A percentile compares a stretch with the other conserved stretches of the same genome.
Evolutionary conservation across 2,888 invertebrate species (phyloP).

Genomic region (Drosophila multiciliata): DNA sequence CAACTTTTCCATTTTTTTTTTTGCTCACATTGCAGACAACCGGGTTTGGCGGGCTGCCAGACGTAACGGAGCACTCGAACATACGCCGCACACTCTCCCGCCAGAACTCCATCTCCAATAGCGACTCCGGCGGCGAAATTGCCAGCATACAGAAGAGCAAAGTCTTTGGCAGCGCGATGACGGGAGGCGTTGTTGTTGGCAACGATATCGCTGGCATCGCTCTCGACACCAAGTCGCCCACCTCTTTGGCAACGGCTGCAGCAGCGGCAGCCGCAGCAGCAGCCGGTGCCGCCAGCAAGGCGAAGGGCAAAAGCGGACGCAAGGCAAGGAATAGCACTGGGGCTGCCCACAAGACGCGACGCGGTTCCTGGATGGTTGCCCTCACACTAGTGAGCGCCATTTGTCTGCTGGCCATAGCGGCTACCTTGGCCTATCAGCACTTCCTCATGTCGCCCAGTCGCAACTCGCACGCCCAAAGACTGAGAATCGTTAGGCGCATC

Average conservation of each 20-base stretch:
- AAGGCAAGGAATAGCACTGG: slow-evolving; percentile 48
- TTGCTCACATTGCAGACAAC: slow-evolving; percentile 78
- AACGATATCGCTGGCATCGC: slow-evolving; percentile 70
- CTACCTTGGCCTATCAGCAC: slow-evolving; percentile 83
- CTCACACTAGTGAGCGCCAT: slow-evolving; percentile 83
- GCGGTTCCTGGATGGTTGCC: slow-evolving; percentile 83
- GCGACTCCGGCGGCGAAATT: slow-evolving; percentile 84
- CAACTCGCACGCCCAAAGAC: slow-evolving; percentile 85
- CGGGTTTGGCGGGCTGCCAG: slow-evolving; percentile 85
- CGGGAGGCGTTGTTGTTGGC: slow-evolving; percentile 73
- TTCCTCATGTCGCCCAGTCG: slow-evolving; percentile 84
- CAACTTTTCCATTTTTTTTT: slow-evolving; percentile 9
- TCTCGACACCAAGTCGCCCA: slow-evolving; percentile 75
- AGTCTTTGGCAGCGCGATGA: slow-evolving; percentile 76
- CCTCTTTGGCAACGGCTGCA: slow-evolving; percentile 55
- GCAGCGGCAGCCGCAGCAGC: slow-evolving; percentile 34
- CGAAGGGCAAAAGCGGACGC: slow-evolving; percentile 62
- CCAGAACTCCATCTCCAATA: slow-evolving; percentile 84
- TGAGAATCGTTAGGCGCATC: slow-evolving; percentile 84
- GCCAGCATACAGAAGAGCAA: slow-evolving; percentile 84
- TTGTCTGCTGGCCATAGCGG: slow-evolving; percentile 82
- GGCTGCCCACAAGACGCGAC: slow-evolving; percentile 69
- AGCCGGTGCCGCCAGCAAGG: slow-evolving; percentile 43
- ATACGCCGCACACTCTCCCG: slow-evolving; percentile 84
- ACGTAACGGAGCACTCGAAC: slow-evolving; percentile 85